phyloP scores from a whole-genome alignment of 2,113 vertebrate genomes.

The Gambusia affinis region DNA sequence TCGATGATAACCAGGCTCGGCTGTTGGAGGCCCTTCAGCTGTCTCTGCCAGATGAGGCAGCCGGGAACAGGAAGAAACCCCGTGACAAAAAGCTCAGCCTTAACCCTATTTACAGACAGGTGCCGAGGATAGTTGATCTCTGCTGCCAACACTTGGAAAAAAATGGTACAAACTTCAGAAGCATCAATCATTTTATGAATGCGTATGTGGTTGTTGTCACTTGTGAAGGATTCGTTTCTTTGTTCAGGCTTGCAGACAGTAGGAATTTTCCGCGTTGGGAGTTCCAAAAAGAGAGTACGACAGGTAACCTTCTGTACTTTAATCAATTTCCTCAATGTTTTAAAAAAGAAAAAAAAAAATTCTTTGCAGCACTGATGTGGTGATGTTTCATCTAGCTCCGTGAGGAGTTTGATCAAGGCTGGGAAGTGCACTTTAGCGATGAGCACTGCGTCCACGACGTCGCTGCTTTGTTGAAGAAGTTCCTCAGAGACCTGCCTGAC shows the following conservation, averaged over 20 bases:
- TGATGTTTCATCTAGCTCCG: conserved; percentile 82
- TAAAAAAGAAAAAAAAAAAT: background rate
- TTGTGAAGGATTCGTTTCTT: conserved; percentile 22
- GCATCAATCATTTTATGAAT: background rate
- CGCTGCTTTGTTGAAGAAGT: conserved; percentile 94
- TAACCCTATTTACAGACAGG: conserved; percentile 96
- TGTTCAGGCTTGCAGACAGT: conserved; percentile 92
- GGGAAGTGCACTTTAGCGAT: conserved; percentile 89
- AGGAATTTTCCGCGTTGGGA: conserved; percentile 97
- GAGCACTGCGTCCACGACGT: conserved; percentile 95
- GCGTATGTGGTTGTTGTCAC: background rate
- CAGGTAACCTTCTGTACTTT: conserved; percentile 79
- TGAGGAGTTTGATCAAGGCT: conserved; percentile 92
- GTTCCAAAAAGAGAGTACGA: conserved; percentile 97
- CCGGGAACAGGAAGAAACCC: conserved; percentile 90
- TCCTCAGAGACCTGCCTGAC: conserved; percentile 96
- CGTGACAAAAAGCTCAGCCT: conserved; percentile 94
- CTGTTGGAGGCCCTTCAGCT: conserved; percentile 96
- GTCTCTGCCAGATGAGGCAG: conserved; percentile 90
- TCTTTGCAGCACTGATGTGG: background rate
- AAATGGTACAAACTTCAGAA: conserved; percentile 81
- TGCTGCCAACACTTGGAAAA: conserved; percentile 98
- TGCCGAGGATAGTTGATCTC: conserved; percentile 93
- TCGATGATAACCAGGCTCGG: conserved; percentile 95
- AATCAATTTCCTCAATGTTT: background rate